Evolutionary conservation across 1,140 invertebrate species (phyloP), one percentile per base, ranked within the genome.

Genomic region (Thaumetopoea pityocampa): DNA sequence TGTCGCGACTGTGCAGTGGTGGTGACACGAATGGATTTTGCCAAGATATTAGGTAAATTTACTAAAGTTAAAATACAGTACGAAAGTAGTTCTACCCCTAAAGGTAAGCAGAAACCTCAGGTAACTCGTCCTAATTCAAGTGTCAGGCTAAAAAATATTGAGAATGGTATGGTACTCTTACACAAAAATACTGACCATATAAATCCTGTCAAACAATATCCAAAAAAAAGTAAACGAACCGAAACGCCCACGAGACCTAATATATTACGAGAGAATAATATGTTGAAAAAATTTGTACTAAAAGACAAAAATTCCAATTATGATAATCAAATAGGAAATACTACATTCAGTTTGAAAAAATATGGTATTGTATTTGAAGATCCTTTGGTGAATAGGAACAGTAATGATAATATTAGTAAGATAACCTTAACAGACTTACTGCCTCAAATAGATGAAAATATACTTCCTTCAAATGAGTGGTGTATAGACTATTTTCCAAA

Each of bases 31-130:
- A 85, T 85, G 81, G 79, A 85, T 54, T 85, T 85, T 67, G 78
- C 78, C 24, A 82, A 77, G 56, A 82, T 85, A 30, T 52, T 82
- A 17, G 78, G 78, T 43, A 84, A 82, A 67, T 81, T 82, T 51
- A 84, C 78, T 1, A 82, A 81, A 59, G 74, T 81, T 4, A 85
- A 83, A 55, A 78, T 81, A 14, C 78, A 84, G 12, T 83, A 81
- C 51, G 78, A 84, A 61, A 79, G 56, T 34, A 66, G 61, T 49
- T 57, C 63, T 4, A 58, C 67, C 2, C 54, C 62, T 2, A 79
- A 73, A 65, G 18, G 42, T 12, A 65, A 67, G 41, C 73, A 69
- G 22, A 48, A 41, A 15, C 6, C 41, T 14, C 51, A 51, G 14
- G 30, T 43, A 8, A 14, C 41, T 28, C 50, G 59, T 12, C 47